Percentiles rank a stretch among this genome's conserved stretches.
Conservation (phyloP, 2,113 vertebrate genomes). For the Psophia crepitans region DNA sequence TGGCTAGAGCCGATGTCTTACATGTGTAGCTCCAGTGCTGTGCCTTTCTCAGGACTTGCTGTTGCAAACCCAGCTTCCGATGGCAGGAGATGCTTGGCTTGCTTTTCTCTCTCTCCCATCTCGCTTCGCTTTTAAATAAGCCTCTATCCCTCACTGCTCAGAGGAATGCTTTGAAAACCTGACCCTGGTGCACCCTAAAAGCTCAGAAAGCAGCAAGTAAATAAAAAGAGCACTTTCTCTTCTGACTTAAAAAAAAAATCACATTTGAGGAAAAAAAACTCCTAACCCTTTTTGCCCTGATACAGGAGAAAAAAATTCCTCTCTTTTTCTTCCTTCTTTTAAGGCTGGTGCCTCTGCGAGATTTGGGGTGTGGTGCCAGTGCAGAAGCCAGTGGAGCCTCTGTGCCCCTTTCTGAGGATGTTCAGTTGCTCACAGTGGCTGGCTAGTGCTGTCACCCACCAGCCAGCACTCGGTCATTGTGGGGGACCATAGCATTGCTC, state of each 20-base stretch:
- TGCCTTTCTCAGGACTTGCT: not conserved
- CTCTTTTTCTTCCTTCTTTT: not conserved
- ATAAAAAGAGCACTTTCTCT: slow-evolving; percentile 14
- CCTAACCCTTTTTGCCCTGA: not conserved
- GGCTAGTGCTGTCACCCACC: not conserved
- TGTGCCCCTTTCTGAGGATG: not conserved
- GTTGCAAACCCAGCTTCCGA: not conserved
- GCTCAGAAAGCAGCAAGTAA: slow-evolving; percentile 37
- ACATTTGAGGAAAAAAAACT: not conserved
- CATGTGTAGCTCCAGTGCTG: not conserved
- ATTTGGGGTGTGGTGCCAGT: not conserved
- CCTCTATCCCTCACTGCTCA: not conserved
- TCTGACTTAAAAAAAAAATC: slow-evolving; percentile 12
- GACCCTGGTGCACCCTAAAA: not conserved
- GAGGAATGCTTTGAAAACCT: slow-evolving; percentile 23
- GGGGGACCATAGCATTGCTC: not conserved
- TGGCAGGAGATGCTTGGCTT: not conserved
- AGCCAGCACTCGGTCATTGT: not conserved
- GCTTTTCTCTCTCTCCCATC: not conserved
- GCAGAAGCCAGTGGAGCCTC: not conserved
- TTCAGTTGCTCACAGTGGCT: not conserved
- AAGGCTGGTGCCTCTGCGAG: not conserved
- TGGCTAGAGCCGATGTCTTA: not conserved
- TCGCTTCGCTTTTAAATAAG: not conserved
- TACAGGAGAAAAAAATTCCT: not conserved